These are phyloP conservation scores for Tineola bisselliella DNA, from an alignment of 2,888 invertebrate species.

Conservation along the genomic window DNA sequence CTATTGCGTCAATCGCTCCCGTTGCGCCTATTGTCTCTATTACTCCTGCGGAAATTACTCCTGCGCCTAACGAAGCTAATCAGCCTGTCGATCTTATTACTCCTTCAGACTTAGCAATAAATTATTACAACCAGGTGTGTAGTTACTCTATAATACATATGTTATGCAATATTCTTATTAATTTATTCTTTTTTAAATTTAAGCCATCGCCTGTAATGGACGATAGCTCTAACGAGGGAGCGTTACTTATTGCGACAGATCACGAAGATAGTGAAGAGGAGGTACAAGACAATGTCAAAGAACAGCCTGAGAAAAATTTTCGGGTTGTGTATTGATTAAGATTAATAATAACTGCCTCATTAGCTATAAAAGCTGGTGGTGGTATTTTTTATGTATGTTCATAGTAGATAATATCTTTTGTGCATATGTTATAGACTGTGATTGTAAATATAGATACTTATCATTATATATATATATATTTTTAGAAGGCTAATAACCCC, in stretches of 20 bases:
- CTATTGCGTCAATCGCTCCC: background rate
- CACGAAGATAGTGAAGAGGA: background rate
- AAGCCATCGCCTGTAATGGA: background rate
- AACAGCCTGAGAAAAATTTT: conserved; percentile 1
- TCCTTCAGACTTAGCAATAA: no score
- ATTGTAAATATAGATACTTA: background rate
- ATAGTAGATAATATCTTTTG: background rate
- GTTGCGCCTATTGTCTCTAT: no score
- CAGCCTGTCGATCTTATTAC: no score
- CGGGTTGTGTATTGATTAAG: conserved; percentile 1
- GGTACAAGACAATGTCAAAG: background rate
- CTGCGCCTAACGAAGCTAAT: background rate
- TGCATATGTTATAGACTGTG: background rate
- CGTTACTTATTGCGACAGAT: background rate
- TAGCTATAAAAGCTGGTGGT: background rate
- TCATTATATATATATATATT: background rate
- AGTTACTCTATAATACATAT: background rate
- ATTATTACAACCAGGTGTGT: background rate
- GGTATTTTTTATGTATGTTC: background rate
- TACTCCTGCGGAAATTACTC: background rate
- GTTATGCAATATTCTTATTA: background rate
- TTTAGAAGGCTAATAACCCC: background rate
- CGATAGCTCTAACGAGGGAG: background rate
- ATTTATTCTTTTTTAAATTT: background rate
- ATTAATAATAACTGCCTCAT: background rate